A percentile compares a stretch with the other conserved stretches of the same genome.
These are phyloP conservation scores for Agrotis segetum DNA, from an alignment of 2,888 invertebrate species.

Conservation along the genomic window DNA sequence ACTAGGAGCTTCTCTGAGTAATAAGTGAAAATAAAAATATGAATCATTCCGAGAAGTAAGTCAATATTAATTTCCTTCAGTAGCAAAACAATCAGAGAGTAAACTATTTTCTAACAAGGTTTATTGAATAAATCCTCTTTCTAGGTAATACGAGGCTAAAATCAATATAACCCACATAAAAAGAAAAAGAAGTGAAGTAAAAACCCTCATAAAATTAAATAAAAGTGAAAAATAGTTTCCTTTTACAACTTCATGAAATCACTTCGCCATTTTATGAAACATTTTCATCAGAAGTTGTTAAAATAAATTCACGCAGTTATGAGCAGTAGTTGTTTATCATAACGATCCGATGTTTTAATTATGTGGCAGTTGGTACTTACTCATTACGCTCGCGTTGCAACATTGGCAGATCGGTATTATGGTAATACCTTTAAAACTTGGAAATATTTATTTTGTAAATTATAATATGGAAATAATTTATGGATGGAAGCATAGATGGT, in stretches of 20 bases:
- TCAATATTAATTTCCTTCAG: neutral
- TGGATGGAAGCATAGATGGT: too few relatives aligned
- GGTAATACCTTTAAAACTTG: neutral
- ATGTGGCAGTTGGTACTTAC: slow-evolving; percentile 16
- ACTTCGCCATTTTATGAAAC: slow-evolving; percentile 19
- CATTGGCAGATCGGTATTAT: neutral
- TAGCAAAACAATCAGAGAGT: neutral
- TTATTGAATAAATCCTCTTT: neutral
- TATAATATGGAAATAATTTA: too few relatives aligned
- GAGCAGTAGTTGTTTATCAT: slow-evolving; percentile 22
- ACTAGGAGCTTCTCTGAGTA: too few relatives aligned
- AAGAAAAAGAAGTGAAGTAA: neutral
- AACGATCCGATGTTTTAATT: slow-evolving; percentile 47
- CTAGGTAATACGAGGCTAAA: neutral
- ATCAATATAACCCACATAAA: slow-evolving; percentile 11
- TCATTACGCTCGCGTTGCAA: neutral
- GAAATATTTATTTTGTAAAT: slow-evolving; percentile 1
- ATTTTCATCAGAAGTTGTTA: slow-evolving; percentile 17
- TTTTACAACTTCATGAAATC: slow-evolving; percentile 17
- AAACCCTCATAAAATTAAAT: slow-evolving; percentile 1
- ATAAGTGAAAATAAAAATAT: too few relatives aligned
- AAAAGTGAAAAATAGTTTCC: slow-evolving; percentile 17
- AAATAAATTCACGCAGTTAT: slow-evolving; percentile 40
- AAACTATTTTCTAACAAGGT: too few relatives aligned
- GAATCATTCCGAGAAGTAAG: neutral